Percentiles rank a stretch among this genome's conserved stretches.
phyloP scores from a whole-genome alignment of 2,113 vertebrate genomes.

The Sebastes schlegelii region DNA sequence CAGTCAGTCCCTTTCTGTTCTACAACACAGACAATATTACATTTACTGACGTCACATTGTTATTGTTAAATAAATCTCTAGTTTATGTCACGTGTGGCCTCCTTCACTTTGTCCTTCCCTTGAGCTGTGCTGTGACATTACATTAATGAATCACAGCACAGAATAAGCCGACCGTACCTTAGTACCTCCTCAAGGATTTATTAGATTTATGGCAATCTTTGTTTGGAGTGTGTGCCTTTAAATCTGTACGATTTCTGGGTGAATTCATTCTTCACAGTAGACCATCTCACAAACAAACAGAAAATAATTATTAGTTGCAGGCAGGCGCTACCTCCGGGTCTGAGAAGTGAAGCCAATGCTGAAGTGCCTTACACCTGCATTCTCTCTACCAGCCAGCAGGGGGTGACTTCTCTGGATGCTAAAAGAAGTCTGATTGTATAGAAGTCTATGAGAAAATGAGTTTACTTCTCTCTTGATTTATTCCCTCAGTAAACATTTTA shows the following conservation, averaged over 20 bases:
- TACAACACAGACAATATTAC: not conserved
- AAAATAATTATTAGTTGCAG: not conserved
- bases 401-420: too few species aligned
- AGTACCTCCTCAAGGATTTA: not conserved
- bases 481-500: too few species aligned
- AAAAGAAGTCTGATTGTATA: too few species aligned
- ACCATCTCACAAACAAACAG: not conserved
- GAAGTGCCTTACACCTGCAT: too few species aligned
- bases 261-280: not conserved
- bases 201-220: not conserved
- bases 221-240: not conserved
- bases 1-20: not conserved
- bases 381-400: too few species aligned
- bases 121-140: conserved; percentile 31
- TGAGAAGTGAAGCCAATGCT: too few species aligned
- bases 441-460: too few species aligned
- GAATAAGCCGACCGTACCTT: not conserved
- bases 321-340: too few species aligned
- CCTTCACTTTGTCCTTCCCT: not conserved
- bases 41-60: not conserved
- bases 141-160: not conserved
- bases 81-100: not conserved
- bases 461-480: too few species aligned
- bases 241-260: not conserved
- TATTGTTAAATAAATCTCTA: not conserved